Conservation (phyloP, 2,888 invertebrate genomes). For the Heteromurus nitidus region DNA sequence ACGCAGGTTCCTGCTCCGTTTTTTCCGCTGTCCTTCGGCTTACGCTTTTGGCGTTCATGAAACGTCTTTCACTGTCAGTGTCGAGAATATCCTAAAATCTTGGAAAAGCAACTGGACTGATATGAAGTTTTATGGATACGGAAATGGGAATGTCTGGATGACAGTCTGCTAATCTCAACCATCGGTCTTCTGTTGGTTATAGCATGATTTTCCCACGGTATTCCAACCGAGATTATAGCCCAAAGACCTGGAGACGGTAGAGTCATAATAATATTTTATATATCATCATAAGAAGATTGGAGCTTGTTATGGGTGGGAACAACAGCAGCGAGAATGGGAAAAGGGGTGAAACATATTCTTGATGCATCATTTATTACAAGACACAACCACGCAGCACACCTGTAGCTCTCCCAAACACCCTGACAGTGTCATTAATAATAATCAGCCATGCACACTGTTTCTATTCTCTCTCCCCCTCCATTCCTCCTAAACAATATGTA, state of each 20-base stretch:
- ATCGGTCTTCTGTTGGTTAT: no score
- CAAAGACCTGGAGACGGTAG: not conserved
- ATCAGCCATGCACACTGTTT: constrained; percentile 18
- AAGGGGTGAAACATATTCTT: not conserved
- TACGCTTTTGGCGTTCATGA: no score
- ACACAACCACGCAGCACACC: constrained; percentile 16
- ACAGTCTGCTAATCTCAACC: no score
- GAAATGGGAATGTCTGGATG: no score
- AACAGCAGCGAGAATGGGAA: not conserved
- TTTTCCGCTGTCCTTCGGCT: no score
- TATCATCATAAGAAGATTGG: not conserved
- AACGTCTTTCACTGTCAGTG: no score
- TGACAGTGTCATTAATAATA: constrained; percentile 43
- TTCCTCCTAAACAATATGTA: not conserved
- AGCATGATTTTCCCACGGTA: no score
- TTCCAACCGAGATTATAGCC: no score
- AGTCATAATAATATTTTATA: not conserved
- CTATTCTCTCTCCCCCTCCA: not conserved
- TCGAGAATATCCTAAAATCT: no score
- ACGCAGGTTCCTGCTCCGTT: no score
- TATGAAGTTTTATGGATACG: no score
- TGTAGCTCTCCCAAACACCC: constrained; percentile 34
- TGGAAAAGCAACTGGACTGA: no score
- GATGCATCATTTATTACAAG: constrained; percentile 16
- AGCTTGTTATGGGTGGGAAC: not conserved